Evolutionary conservation across 2,113 vertebrate species (phyloP).

Genomic region (Pycnonotus jocosus): DNA sequence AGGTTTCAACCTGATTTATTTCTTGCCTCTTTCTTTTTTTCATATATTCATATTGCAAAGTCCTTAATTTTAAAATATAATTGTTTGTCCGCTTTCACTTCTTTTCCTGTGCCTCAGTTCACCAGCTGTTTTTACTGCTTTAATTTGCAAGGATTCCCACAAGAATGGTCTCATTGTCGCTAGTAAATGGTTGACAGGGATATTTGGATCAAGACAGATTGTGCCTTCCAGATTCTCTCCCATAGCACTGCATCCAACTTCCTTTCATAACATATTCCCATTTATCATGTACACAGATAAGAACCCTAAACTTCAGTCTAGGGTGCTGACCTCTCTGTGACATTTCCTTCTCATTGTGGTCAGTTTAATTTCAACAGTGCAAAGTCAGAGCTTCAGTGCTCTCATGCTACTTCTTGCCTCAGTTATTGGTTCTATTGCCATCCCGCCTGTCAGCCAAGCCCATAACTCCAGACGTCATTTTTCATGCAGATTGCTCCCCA

Average conservation of each 20-base stretch:
- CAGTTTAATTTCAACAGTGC: not conserved
- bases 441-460: not conserved
- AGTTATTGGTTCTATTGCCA: not conserved
- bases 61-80: not conserved
- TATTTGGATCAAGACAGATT: not conserved
- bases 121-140: not conserved
- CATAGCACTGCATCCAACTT: not conserved
- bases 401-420: not conserved
- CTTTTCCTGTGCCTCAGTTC: not conserved
- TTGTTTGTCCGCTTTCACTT: not conserved
- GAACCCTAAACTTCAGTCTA: not conserved
- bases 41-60: not conserved
- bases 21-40: not conserved
- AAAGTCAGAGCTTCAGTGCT: not conserved
- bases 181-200: not conserved
- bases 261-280: not conserved
- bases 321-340: not conserved
- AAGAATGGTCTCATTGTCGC: not conserved
- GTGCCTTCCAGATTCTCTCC: not conserved
- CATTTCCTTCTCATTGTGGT: not conserved
- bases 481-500: not conserved
- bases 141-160: not conserved
- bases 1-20: not conserved
- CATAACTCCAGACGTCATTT: not conserved
- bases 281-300: not conserved